Evolutionary conservation across 2,113 vertebrate genomes (phyloP), one percentile per base, ranked within the genome.

Genomic region (Eidolon helvum): DNA sequence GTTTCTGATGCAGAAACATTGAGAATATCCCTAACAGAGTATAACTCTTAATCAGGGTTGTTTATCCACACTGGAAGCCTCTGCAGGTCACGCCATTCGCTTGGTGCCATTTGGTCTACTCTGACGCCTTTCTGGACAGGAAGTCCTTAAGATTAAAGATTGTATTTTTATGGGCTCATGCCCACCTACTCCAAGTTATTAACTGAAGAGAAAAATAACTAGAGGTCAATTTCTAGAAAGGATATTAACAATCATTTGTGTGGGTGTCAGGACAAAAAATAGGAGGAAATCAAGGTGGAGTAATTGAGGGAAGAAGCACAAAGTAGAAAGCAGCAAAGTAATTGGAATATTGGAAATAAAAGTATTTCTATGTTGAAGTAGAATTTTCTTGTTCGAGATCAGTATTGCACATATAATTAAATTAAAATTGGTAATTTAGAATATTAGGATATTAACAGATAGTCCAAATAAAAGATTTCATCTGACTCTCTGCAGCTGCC

Each of bases 101-200:
- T 90, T 97, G 98, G 98, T 98, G 98, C 98, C 98, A 16, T 97
- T 98, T 91, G 97, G 98, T 99, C 99, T 98, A 98, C 98, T 94
- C 96, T 96, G 97, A 98, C 77, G 94, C 97, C 90, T 98, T 98
- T 98, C 98, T 96, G 98, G 96, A 97, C 98, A 97, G 98, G 98
- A 99, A 99, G 98, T 98, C 97, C 98, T 98, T 98, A 98, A 98
- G 98, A 98, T 99, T 97, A 98, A 98, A 98, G 98, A 98, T 98
- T 98, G 86, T 98, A 97, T 98, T 98, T 98, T 98, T 98, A 98
- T 98, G 97, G 97, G 98, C 95, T 96, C 96, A 83, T 95, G 98
- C 68, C 98, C 97, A 95, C 97, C 89, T 98, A 89, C 87, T 63
- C 82, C 78, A 89, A 85, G 90, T 96, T 97, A 97, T 98, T 98